Percentiles rank a stretch among this genome's conserved stretches.
Evolutionary conservation across 30 jellyfish, hydroid and myxozoan genomes (phyloP).

Genomic region (Hydractinia symbiolongicarpus): DNA sequence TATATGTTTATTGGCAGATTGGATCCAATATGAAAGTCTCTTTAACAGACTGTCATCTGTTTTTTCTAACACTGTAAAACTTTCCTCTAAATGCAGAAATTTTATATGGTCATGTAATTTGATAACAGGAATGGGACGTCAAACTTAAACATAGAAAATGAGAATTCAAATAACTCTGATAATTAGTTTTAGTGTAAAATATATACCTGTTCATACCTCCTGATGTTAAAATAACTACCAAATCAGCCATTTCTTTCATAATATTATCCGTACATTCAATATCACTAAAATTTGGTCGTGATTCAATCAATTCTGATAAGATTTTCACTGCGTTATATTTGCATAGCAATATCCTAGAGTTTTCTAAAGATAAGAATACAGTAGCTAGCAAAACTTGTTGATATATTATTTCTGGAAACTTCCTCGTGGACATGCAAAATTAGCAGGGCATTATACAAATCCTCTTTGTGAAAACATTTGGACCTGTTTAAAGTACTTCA

Average conservation of each 20-base stretch:
- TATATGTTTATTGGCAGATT: slow-evolving; percentile 48
- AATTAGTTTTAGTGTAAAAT: background rate
- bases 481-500: background rate
- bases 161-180: no score
- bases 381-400: background rate
- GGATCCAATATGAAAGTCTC: slow-evolving; percentile 49
- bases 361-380: slow-evolving; percentile 2
- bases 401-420: background rate
- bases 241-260: slow-evolving; percentile 54
- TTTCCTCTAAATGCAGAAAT: slow-evolving; percentile 21
- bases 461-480: background rate
- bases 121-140: background rate
- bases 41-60: slow-evolving; percentile 32
- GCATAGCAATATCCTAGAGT: slow-evolving; percentile 10
- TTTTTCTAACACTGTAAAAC: slow-evolving; percentile 7
- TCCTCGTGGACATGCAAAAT: background rate
- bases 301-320: slow-evolving; percentile 27
- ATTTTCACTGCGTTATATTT: slow-evolving; percentile 16
- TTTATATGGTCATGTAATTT: background rate
- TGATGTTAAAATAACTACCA: slow-evolving; percentile 63
- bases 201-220: slow-evolving; percentile 50
- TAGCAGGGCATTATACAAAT: background rate
- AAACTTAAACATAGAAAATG: no score
- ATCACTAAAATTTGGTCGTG: slow-evolving; percentile 40
- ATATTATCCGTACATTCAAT: slow-evolving; percentile 29